Conservation (phyloP, 1,140 invertebrate genomes). For the Eulimnadia texana region DNA sequence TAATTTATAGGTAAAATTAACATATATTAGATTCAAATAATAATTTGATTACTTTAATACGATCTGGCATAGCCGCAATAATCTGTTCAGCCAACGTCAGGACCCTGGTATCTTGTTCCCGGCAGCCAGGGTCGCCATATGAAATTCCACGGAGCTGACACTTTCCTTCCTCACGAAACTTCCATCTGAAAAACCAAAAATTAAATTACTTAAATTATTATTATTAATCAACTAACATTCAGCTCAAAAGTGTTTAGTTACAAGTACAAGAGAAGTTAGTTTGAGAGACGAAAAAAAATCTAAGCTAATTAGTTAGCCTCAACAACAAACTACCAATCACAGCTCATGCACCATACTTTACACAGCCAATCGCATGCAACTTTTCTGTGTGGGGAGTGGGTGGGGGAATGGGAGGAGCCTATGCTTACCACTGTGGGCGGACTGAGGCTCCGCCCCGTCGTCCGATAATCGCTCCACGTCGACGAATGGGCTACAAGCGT, state of each 20-base stretch:
- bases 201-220: too few relatives aligned
- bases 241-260: too few relatives aligned
- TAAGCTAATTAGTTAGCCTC: too few relatives aligned
- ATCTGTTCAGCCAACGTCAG: constrained; percentile 92
- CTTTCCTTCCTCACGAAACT: constrained; percentile 20
- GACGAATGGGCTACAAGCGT: constrained; percentile 41
- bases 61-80: constrained; percentile 89
- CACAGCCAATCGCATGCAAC: too few relatives aligned
- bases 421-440: background rate
- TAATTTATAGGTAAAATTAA: too few relatives aligned
- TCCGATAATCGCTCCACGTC: constrained; percentile 60
- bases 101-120: constrained; percentile 76
- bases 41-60: constrained; percentile 62
- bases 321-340: too few relatives aligned
- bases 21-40: too few relatives aligned
- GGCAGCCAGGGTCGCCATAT: constrained; percentile 14
- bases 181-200: constrained; percentile 1
- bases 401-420: background rate
- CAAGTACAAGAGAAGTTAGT: too few relatives aligned
- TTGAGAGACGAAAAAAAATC: too few relatives aligned
- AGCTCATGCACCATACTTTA: too few relatives aligned
- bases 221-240: too few relatives aligned
- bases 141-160: constrained; percentile 23
- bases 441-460: constrained; percentile 35
- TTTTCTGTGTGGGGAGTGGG: background rate